These are phyloP conservation scores for Anthopleura sola DNA, from an alignment of 64 coral and sea anemone genomes.

Conservation along the genomic window DNA sequence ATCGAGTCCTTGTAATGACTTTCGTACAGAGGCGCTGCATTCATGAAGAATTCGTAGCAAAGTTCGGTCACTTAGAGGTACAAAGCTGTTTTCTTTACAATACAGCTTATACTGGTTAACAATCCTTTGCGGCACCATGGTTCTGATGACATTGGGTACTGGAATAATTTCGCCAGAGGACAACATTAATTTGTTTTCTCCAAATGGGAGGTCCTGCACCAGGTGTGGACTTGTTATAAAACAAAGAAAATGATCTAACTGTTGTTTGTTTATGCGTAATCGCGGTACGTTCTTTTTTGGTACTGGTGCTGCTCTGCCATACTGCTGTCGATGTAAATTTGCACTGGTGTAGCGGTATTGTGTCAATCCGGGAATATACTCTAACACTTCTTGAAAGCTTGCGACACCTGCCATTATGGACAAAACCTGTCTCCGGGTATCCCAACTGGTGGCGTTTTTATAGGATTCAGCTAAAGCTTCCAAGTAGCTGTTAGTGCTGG, in stretches of 20 bases:
- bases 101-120: conserved; percentile 20
- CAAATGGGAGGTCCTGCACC: conserved; percentile 29
- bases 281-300: conserved; percentile 15
- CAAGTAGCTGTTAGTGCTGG: background rate
- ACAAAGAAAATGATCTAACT: conserved; percentile 23
- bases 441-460: conserved; percentile 24
- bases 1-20: conserved; percentile 64
- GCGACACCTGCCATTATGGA: conserved; percentile 36
- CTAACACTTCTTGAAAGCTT: conserved; percentile 23
- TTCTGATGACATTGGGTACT: conserved; percentile 32
- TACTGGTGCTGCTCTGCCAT: conserved; percentile 26
- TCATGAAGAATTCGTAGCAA: conserved; percentile 49
- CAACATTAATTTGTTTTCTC: conserved; percentile 18
- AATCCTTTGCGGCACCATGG: conserved; percentile 31
- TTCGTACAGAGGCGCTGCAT: conserved; percentile 45
- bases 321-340: conserved; percentile 10
- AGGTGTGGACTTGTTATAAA: conserved; percentile 22
- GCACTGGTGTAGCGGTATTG: conserved; percentile 24
- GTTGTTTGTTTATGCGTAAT: conserved; percentile 11
- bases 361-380: conserved; percentile 28
- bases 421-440: conserved; percentile 13
- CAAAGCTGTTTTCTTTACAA: conserved; percentile 43
- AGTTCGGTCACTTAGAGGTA: conserved; percentile 16
- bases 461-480: conserved; percentile 35
- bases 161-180: conserved; percentile 4